phyloP scores from a whole-genome alignment of 2,797 vertebrate species.

The Chromis chromis region DNA sequence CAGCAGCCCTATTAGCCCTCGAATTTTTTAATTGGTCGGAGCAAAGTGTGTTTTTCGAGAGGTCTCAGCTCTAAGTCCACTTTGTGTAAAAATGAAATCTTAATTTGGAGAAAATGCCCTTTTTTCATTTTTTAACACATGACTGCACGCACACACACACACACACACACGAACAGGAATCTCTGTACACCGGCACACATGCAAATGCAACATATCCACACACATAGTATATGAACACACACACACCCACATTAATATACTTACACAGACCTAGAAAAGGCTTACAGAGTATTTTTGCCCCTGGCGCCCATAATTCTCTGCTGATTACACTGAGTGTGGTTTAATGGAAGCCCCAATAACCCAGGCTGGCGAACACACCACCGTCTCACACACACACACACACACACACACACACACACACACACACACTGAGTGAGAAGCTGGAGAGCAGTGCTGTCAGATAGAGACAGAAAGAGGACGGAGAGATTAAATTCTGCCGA shows the following conservation, averaged over 20 bases:
- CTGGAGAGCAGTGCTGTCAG: slow-evolving; percentile 74
- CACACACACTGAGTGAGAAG: slow-evolving; percentile 38
- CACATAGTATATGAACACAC: slow-evolving; percentile 1
- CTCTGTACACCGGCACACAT: slow-evolving; percentile 2
- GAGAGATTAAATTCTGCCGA: slow-evolving; percentile 86
- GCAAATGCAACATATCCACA: slow-evolving; percentile 22
- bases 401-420: slow-evolving; percentile 38
- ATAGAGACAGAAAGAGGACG: slow-evolving; percentile 83
- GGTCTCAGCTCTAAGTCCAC: slow-evolving; percentile 13
- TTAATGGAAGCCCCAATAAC: slow-evolving; percentile 82
- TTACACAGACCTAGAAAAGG: slow-evolving; percentile 59
- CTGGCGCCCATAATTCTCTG: slow-evolving; percentile 78
- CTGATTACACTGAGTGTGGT: slow-evolving; percentile 82
- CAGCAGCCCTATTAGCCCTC: slow-evolving; percentile 54
- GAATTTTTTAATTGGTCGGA: slow-evolving; percentile 67
- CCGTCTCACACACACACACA: slow-evolving; percentile 21
- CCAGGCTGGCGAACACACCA: slow-evolving; percentile 47
- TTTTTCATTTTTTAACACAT: slow-evolving; percentile 21
- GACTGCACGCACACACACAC: neutral
- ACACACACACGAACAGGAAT: neutral
- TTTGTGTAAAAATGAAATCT: slow-evolving; percentile 32
- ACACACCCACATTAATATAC: slow-evolving; percentile 42
- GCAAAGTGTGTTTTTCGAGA: slow-evolving; percentile 32
- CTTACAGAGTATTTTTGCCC: slow-evolving; percentile 67
- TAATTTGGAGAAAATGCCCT: slow-evolving; percentile 41